A percentile compares a stretch with the other conserved stretches of the same genome.
Conservation (phyloP, 2,113 vertebrate genomes). For the Elanoides forficatus region DNA sequence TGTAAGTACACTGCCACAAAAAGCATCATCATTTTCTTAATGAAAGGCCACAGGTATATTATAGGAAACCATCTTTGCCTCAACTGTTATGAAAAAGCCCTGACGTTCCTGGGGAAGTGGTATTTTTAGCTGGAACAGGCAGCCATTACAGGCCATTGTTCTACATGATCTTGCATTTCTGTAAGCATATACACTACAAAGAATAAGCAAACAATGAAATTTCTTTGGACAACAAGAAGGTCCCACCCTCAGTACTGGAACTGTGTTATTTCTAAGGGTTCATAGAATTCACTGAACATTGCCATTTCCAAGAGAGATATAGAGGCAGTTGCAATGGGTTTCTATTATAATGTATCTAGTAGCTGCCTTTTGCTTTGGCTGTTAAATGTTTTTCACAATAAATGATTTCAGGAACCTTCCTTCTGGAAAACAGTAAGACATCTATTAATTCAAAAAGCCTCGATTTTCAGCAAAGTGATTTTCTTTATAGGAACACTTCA, state of each 20-base stretch:
- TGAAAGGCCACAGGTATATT: background rate
- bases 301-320: background rate
- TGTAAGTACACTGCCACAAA: background rate
- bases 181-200: background rate
- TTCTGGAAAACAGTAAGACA: background rate
- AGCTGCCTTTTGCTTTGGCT: background rate
- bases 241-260: background rate
- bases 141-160: background rate
- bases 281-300: background rate
- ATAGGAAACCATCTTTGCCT: background rate
- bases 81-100: background rate
- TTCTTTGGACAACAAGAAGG: background rate
- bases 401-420: background rate
- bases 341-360: background rate
- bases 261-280: background rate
- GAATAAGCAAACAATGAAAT: background rate
- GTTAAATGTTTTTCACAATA: background rate
- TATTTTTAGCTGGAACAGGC: background rate
- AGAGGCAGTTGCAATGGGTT: background rate
- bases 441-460: background rate
- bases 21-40: background rate
- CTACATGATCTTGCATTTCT: background rate
- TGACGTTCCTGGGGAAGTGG: background rate
- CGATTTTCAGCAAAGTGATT: background rate
- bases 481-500: background rate